Base-by-base conservation (phyloP, 2,113 vertebrate genomes). In the Centropus unirufus region DNA sequence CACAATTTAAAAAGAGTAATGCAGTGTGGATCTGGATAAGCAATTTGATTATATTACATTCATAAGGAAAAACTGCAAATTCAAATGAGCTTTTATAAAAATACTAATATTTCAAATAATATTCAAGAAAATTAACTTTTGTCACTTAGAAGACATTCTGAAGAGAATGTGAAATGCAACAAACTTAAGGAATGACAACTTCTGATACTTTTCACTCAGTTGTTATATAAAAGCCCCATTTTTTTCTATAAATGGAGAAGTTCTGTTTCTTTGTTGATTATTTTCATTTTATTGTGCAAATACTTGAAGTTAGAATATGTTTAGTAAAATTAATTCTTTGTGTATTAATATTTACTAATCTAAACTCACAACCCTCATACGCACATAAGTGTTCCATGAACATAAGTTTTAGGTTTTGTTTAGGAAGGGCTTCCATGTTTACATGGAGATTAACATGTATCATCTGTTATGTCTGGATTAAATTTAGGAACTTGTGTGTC, bases 31-130 rank as follows among this genome's bases (percentile, higher is more conserved):
- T 61, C 62, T 64, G 51, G 42, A 78, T 55, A 70, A 89, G 36
- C 23, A 90, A 55, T 80, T 93, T 63, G 47, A 61, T 83, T 77
- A 36, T 62, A 40, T 29, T 74, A 32, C 40, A 68, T 67, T 90
- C 51, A 59, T 58, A 34, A 88, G 80, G 55, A 90, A 80, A 93
- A 59, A 52, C 34, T 14, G 9, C 19, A 74, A 30, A 78, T 72
- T 78, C 83, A 75, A 72, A 87, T 34, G 4, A 90, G 64, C 5
- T 87, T 86, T 89, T 89, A 86, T 67, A 75, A 91, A 93, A 86
- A 86, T 86, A 46, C 36, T 64, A 66, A 47, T 63, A 47, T 88
- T 81, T 68, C 42, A 75, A 93, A 89, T 66, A 90, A 64, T 32
- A 59, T 61, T 72, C 23, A 67, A 85, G 40, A 42, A 72, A 81